Base-by-base conservation (phyloP, 2,888 invertebrate species). In the Hoplodrina blanda region DNA sequence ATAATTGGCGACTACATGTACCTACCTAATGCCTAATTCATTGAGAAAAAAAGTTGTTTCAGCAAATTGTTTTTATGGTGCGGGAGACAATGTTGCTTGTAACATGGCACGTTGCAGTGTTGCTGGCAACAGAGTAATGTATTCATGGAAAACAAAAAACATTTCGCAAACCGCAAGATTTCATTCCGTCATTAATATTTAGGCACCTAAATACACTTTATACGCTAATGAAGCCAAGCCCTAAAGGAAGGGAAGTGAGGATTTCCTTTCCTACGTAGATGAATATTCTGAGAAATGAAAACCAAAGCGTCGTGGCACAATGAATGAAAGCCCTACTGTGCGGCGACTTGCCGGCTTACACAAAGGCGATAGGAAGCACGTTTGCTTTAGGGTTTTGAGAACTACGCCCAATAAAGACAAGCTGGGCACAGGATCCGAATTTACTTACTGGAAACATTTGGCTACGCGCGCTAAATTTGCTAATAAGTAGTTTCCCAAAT, bases 201-300 rank as follows among this genome's bases (percentile, higher is more conserved):
- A 68, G 20, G 15, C n/a, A 37, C 44, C 17, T 63, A 30, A 13
- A n/a, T 37, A 25, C 25, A 76, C 49, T 75, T 65, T 30, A 44
- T 44, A 25, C 25, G 52, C 69, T 72, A 76, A 72, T 76, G 55
- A 71, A 46, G 13, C 17, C 6, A 25, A 50, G 15, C 11, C 17
- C 25, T 76, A 52, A 56, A 69, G 69, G 19, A 76, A 46, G 17
- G 50, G 44, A 72, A 72, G 50, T 52, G 50, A 69, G 76, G 56
- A 56, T 56, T 72, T 76, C 69, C 69, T 56, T 56, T 56, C 19
- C 52, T 30, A n/a, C n/a, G 49, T 41, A 52, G 69, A 57, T 11
- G 56, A 69, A 76, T 69, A 76, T 76, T 69, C 56, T 76, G 56
- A 56, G 71, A 46, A 69, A 71, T 76, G 76, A 69, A 72, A 69